Evolutionary conservation across 2,888 invertebrate species (phyloP).

Genomic region (Sesamia inferens): DNA sequence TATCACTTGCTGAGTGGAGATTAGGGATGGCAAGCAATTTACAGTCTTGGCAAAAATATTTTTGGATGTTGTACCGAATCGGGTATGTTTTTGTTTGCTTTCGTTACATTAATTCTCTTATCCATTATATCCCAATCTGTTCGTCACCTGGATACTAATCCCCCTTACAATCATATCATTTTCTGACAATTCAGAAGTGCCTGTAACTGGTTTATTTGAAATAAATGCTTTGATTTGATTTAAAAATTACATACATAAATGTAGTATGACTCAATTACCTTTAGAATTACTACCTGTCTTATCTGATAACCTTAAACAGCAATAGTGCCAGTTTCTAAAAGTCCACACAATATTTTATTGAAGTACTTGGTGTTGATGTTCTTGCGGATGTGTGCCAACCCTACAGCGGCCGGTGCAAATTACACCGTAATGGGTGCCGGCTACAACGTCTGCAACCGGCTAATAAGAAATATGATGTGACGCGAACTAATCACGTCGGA

Average conservation of each 20-base stretch:
- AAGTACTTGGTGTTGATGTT: constrained; percentile 1
- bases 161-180: too few relatives aligned
- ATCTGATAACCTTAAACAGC: too few relatives aligned
- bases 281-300: too few relatives aligned
- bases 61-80: not conserved
- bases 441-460: constrained; percentile 47
- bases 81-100: not conserved
- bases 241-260: too few relatives aligned
- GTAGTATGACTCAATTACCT: too few relatives aligned
- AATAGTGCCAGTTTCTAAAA: too few relatives aligned
- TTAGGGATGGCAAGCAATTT: constrained; percentile 31
- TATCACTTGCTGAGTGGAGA: not conserved
- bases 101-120: not conserved
- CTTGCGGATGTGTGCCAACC: constrained; percentile 40
- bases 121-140: too few relatives aligned
- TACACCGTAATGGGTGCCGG: constrained; percentile 51
- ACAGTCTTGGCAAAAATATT: too few relatives aligned
- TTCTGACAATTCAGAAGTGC: too few relatives aligned
- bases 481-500: constrained; percentile 42
- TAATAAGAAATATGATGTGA: constrained; percentile 59
- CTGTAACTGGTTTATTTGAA: too few relatives aligned
- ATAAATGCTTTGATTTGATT: too few relatives aligned
- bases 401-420: constrained; percentile 51
- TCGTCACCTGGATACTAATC: too few relatives aligned
- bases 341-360: constrained; percentile 5